These are phyloP conservation scores for Pogonomyrmex barbatus DNA, from an alignment of 1,140 invertebrate species.

Conservation along the genomic window DNA sequence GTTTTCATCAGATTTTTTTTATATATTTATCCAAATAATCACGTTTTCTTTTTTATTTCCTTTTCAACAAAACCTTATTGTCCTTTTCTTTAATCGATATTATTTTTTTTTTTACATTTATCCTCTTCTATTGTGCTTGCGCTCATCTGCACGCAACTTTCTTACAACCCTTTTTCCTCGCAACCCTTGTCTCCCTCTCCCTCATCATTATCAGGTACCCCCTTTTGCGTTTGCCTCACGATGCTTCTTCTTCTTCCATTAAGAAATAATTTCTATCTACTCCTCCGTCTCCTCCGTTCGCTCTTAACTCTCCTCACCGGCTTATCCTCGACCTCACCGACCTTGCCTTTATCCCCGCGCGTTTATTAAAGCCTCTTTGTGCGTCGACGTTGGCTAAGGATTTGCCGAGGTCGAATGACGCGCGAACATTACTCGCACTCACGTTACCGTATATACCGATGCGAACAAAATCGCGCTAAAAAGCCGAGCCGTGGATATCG, in stretches of 20 bases:
- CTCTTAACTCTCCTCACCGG: slow-evolving; percentile 8
- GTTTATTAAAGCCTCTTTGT: slow-evolving; percentile 63
- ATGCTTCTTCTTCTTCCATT: slow-evolving; percentile 68
- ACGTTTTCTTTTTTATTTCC: neutral
- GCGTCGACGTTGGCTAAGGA: slow-evolving; percentile 48
- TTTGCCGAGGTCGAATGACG: slow-evolving; percentile 58
- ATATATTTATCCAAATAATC: neutral
- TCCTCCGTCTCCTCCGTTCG: slow-evolving; percentile 18
- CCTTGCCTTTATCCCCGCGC: slow-evolving; percentile 58
- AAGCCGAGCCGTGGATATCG: slow-evolving; percentile 29
- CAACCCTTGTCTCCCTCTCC: slow-evolving; percentile 55
- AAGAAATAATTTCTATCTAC: slow-evolving; percentile 64
- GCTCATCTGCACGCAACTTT: slow-evolving; percentile 26
- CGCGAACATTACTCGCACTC: slow-evolving; percentile 47
- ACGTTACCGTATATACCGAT: slow-evolving; percentile 35
- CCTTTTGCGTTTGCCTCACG: slow-evolving; percentile 43
- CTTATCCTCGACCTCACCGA: slow-evolving; percentile 54
- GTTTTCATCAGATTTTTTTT: neutral
- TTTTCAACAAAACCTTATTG: neutral
- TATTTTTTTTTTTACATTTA: neutral
- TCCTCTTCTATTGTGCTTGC: neutral
- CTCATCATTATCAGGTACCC: slow-evolving; percentile 59
- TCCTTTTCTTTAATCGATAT: slow-evolving; percentile 1
- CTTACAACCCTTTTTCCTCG: slow-evolving; percentile 3
- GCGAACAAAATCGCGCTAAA: slow-evolving; percentile 51